Evolutionary conservation across 2,113 vertebrate species (phyloP).

Genomic region (Barbus barbus): DNA sequence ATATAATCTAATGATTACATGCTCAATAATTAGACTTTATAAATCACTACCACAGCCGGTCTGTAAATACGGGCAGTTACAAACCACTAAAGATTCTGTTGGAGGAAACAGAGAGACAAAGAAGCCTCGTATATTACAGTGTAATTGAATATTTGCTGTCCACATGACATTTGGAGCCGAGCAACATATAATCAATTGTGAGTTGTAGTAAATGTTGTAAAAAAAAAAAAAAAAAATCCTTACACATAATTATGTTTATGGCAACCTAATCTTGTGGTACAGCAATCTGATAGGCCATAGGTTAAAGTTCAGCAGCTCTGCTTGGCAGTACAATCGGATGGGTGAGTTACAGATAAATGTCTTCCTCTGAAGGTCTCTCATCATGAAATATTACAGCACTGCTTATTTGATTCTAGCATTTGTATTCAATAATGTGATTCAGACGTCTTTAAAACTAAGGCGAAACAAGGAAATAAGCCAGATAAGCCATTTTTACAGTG

Average conservation of each 20-base stretch:
- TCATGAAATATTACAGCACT: constrained; percentile 22
- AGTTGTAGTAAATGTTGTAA: constrained; percentile 15
- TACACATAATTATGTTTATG: constrained; percentile 43
- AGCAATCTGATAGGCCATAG: constrained; percentile 41
- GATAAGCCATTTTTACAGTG: background rate
- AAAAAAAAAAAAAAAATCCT: background rate
- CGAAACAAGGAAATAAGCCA: background rate
- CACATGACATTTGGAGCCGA: constrained; percentile 32
- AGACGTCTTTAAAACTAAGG: background rate
- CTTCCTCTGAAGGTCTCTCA: constrained; percentile 31
- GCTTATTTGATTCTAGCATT: background rate
- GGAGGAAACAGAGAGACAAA: background rate
- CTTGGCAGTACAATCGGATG: constrained; percentile 42
- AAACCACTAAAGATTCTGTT: constrained; percentile 23
- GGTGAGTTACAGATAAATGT: constrained; percentile 40
- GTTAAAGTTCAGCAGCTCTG: constrained; percentile 48
- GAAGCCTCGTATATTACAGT: constrained; percentile 38
- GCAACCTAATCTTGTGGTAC: constrained; percentile 44
- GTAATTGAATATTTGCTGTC: constrained; percentile 46
- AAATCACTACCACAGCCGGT: constrained; percentile 29
- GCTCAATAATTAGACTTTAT: constrained; percentile 52
- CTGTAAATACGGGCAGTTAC: constrained; percentile 36
- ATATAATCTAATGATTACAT: constrained; percentile 52
- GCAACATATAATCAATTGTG: constrained; percentile 46
- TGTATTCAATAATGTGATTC: background rate